Conservation (phyloP, 1,140 invertebrate species). For the Leptinotarsa undecemlineata region DNA sequence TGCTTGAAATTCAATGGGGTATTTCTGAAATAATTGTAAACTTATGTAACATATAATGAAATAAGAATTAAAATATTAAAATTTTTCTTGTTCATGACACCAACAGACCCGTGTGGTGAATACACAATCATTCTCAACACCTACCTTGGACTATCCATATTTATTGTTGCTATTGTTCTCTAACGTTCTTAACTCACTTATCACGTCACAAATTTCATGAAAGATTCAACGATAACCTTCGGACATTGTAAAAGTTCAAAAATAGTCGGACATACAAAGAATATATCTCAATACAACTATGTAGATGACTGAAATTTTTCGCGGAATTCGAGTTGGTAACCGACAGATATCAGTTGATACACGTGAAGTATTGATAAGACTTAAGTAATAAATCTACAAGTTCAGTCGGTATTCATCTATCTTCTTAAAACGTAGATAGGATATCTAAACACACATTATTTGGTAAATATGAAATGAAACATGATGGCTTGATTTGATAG, state of each 20-base stretch:
- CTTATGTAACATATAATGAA: no score
- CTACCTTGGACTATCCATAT: no score
- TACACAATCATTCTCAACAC: no score
- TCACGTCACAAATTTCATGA: slow-evolving; percentile 21
- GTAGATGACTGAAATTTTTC: no score
- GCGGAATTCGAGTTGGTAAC: no score
- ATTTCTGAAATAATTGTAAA: no score
- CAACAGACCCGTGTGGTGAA: not conserved
- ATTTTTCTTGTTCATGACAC: not conserved
- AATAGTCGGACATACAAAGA: not conserved
- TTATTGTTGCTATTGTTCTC: not conserved
- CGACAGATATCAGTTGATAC: no score
- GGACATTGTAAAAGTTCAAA: not conserved
- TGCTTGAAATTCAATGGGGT: no score
- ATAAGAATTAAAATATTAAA: no score
- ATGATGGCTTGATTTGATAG: not conserved
- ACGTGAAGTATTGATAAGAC: no score
- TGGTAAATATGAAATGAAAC: slow-evolving; percentile 4
- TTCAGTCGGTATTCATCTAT: not conserved
- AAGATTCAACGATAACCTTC: slow-evolving; percentile 7
- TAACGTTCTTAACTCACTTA: slow-evolving; percentile 21
- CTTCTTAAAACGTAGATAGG: not conserved
- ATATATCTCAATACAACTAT: not conserved
- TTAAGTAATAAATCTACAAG: no score
- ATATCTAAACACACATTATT: not conserved